These are phyloP conservation scores for Alethe castanea DNA, from an alignment of 2,113 vertebrate genomes.

Conservation along the genomic window DNA sequence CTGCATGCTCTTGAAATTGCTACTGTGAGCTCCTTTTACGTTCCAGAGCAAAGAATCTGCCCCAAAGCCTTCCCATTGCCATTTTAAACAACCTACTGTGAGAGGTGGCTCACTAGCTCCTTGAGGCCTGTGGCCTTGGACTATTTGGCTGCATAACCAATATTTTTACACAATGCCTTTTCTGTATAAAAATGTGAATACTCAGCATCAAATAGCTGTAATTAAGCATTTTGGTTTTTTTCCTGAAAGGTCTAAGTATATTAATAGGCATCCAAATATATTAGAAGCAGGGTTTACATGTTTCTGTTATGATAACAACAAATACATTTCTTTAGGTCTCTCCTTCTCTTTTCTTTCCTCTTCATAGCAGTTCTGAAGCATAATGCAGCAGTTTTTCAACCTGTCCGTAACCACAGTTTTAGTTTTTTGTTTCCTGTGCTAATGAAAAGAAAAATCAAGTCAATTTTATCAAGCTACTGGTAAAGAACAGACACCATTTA, in stretches of 20 bases:
- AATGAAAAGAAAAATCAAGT: slow-evolving; percentile 48
- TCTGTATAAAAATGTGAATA: not conserved
- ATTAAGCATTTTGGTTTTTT: not conserved
- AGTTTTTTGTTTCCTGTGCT: slow-evolving; percentile 5
- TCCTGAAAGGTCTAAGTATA: not conserved
- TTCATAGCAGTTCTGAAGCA: not conserved
- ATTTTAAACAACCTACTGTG: not conserved
- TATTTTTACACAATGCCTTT: not conserved
- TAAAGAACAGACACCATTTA: not conserved
- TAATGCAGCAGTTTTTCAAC: not conserved
- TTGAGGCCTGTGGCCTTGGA: not conserved
- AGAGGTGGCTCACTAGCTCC: not conserved
- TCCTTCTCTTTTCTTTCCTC: not conserved
- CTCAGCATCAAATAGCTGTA: not conserved
- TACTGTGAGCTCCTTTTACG: not conserved
- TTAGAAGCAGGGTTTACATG: not conserved
- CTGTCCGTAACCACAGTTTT: not conserved
- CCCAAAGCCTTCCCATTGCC: not conserved
- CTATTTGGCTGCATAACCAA: not conserved
- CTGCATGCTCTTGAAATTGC: not conserved
- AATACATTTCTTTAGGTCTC: not conserved
- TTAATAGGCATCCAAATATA: not conserved
- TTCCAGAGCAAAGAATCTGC: not conserved
- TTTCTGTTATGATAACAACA: not conserved
- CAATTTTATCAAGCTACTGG: slow-evolving; percentile 11